Base-by-base conservation (phyloP, 2,888 invertebrate genomes). In the Aphidius colemani region DNA sequence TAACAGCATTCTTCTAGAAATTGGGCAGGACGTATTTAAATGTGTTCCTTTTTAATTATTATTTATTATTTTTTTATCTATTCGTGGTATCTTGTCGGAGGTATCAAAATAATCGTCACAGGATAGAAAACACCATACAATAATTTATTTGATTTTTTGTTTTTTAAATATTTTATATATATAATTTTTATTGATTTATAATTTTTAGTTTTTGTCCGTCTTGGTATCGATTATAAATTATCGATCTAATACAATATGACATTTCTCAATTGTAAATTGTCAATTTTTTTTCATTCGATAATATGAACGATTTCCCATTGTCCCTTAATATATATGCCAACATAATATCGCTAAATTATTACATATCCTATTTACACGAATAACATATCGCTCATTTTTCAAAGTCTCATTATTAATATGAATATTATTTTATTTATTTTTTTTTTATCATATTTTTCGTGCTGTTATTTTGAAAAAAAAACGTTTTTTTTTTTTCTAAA, bases 291-390 rank as follows among this genome's bases (percentile, higher is more conserved):
- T 46, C 45, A 18, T 45, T 46, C 39, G 46, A 48, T 48, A 55
- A 67, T 64, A 67, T 55, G 60, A 56, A 57, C 60, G 57, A 57
- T 56, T 64, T 66, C 49, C 60, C 50, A 64, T 68, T 62, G 58
- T 48, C 50, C 61, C 64, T 63, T 66, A 64, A 58, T 55, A 53
- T 63, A 58, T 63, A 61, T 58, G 63, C 39, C 57, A 57, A 57
- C 57, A 57, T 57, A 57, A 57, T 66, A 69, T 64, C 61, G 67
- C 59, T 48, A 53, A 78, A 76, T 79, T 75, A 71, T 69, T 72
- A 79, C 57, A 57, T 57, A 57, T 73, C 74, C 79, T 81, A 79
- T 81, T 79, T 80, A 80, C 80, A 81, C 77, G 79, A 80, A 80
- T 78, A 79, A 78, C 75, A 76, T 77, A 78, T 72, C 30, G 73